Evolutionary conservation across 2,888 invertebrate genomes (phyloP), one percentile per base, ranked within the genome.

Genomic region (Melitaea athalia): DNA sequence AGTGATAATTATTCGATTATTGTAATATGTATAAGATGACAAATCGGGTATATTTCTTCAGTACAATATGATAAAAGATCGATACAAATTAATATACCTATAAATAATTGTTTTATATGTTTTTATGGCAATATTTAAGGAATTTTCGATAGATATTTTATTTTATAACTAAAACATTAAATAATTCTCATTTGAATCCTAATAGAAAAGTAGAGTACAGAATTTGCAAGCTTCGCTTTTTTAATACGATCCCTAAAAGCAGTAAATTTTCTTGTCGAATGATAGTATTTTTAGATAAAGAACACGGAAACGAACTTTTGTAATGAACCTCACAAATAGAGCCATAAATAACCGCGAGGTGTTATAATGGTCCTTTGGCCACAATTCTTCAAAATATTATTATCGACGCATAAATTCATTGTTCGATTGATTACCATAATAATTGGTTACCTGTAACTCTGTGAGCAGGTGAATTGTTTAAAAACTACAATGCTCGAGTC

Each of bases 291-390:
- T 79, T 79, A 82, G 87, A 90, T 89, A 88, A 87, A 88, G 85
- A 88, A 91, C 88, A 90, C 88, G 91, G 91, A 92, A 91, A 92
- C 84, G 84, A 82, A 87, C 85, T 87, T 90, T 92, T 92, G 90
- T 91, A 86, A 85, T 84, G 82, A 86, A 81, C 79, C 82, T 78
- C 79, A 84, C 82, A 85, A 88, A 90, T 85, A 88, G 83, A 81
- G 81, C 84, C 82, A 89, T 92, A 92, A 91, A 92, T 92, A 87
- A 91, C 83, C 81, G 80, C 87, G 91, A 92, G 91, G 91, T 91
- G 92, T 87, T 86, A 84, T 84, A 83, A 74, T 82, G 82, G 79
- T 81, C 82, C 79, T 77, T 80, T 85, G 86, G 86, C 92, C 92
- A 87, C 92, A 92, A 85, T 88, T 81, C 83, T 81, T 86, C 84